Conservation (phyloP, 2,888 invertebrate genomes). For the Eucriotettix oculatus region DNA sequence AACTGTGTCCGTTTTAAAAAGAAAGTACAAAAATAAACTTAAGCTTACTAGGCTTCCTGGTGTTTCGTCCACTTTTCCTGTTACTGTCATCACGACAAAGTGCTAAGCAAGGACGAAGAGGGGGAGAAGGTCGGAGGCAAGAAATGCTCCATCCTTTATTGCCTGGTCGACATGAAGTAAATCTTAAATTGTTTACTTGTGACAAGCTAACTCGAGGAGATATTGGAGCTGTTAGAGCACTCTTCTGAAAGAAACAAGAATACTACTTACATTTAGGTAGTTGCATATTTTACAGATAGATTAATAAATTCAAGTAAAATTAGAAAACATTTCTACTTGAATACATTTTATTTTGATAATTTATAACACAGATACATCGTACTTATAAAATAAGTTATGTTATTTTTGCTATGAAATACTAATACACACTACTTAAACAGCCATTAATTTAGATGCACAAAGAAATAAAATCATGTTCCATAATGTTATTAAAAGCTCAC, state of each 20-base stretch:
- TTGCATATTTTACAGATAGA: no score
- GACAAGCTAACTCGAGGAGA: constrained; percentile 8
- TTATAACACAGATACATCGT: no score
- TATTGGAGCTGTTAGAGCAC: constrained; percentile 2
- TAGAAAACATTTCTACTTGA: no score
- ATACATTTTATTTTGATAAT: no score
- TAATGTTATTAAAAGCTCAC: no score
- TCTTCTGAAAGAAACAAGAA: constrained; percentile 11
- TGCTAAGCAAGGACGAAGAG: constrained; percentile 59
- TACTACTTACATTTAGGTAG: no score
- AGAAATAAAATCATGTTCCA: no score
- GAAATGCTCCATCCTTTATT: constrained; percentile 61
- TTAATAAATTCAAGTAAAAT: no score
- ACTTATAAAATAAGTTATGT: no score
- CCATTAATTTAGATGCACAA: no score
- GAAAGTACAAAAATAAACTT: neutral
- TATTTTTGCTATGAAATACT: no score
- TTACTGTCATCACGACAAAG: constrained; percentile 21
- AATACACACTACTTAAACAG: no score
- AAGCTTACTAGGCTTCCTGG: constrained; percentile 15
- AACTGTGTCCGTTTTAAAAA: neutral
- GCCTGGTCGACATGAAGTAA: constrained; percentile 15
- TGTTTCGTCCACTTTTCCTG: constrained; percentile 8
- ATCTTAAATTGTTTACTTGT: neutral
- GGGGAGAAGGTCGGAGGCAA: constrained; percentile 76